Evolutionary conservation across 2,797 vertebrate species (phyloP), one percentile per base, ranked within the genome.

Genomic region (Florisuga fusca): DNA sequence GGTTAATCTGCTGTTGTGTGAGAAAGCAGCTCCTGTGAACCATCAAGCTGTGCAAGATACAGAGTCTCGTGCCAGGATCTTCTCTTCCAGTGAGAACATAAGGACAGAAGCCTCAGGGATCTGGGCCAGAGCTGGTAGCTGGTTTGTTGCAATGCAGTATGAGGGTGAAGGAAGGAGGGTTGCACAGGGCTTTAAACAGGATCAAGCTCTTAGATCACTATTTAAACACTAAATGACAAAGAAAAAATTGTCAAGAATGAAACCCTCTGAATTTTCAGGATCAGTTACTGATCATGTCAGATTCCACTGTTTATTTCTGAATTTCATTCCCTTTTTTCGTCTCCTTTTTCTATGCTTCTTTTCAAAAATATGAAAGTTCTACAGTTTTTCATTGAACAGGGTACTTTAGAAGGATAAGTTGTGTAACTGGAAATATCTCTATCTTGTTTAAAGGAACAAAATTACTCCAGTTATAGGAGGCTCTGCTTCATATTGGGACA

Each of bases 11-110:
- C 26, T 81, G 22, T 29, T 38, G 8, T 46, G 12, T n/a, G 45
- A 87, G 59, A 67, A 85, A 74, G 23, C 22, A 72, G 8, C 15
- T 82, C 79, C 46, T 81, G 41, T 74, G 50, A 85, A 36, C 21
- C 27, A 62, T 46, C 29, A 25, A 0, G 1, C 23, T 61, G 17
- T 31, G 38, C 4, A 48, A 33, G 36, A 3, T 61, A 12, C 0
- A 0, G 21, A 80, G 26, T 2, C 21, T 22, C 19, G 15, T 80
- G 45, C 22, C 53, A 86, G n/a, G 36, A 64, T 45, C 33, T 78
- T 50, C 50, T 81, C 41, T 50, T n/a, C 20, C n/a, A 9, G 34
- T 7, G n/a, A 67, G 38, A 41, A 71, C 17, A 3, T 15, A 59
- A 71, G 64, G 33, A 54, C 23, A 61, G n/a, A 6, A 91, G 36